Evolutionary conservation across 2,888 invertebrate species (phyloP).

Genomic region (Elysia crispata): DNA sequence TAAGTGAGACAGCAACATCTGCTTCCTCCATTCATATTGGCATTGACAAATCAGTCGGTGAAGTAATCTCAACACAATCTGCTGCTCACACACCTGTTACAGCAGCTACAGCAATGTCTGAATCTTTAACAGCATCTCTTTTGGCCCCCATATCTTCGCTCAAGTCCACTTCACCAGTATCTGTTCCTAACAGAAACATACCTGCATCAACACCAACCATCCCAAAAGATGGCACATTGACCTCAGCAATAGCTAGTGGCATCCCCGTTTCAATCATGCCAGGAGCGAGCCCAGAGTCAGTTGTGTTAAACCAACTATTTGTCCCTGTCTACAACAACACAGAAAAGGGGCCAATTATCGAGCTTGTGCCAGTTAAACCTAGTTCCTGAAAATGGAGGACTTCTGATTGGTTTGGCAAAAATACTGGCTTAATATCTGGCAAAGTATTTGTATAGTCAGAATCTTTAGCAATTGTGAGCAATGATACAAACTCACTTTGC

Average conservation of each 20-base stretch:
- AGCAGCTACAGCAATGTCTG: slow-evolving; percentile 30
- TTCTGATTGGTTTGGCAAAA: too few species aligned
- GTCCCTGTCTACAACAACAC: slow-evolving; percentile 56
- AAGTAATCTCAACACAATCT: slow-evolving; percentile 31
- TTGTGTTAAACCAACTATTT: slow-evolving; percentile 56
- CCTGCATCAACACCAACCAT: slow-evolving; percentile 1
- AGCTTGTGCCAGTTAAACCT: slow-evolving; percentile 55
- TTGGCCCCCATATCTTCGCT: too few species aligned
- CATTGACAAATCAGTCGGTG: neutral
- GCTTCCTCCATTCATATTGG: too few species aligned
- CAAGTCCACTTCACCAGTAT: too few species aligned
- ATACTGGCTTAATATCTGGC: too few species aligned
- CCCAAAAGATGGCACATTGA: slow-evolving; percentile 47
- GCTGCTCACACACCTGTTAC: slow-evolving; percentile 14
- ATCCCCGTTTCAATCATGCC: slow-evolving; percentile 51
- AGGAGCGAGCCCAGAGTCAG: slow-evolving; percentile 41
- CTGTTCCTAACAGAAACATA: neutral
- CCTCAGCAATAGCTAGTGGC: slow-evolving; percentile 49
- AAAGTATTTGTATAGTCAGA: too few species aligned
- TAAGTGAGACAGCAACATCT: too few species aligned
- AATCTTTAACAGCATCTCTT: too few species aligned
- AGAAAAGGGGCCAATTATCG: slow-evolving; percentile 55
- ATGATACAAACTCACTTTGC: too few species aligned
- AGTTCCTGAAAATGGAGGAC: slow-evolving; percentile 17
- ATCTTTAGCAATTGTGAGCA: too few species aligned